phyloP scores from a whole-genome alignment of 1,140 invertebrate species.

The Diabrotica virgifera region DNA sequence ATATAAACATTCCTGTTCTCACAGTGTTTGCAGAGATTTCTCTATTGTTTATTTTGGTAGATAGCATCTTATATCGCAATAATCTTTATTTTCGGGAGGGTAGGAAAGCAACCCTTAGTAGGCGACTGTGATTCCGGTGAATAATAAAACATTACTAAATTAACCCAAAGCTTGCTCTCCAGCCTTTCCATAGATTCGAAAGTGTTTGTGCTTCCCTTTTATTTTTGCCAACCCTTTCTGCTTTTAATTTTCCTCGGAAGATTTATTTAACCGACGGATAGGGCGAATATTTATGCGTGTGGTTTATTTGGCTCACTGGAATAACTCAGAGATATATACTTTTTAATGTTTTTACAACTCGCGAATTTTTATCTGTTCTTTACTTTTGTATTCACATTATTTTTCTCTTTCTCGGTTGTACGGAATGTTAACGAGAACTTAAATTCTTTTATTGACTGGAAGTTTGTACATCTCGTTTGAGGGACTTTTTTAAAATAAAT shows the following conservation, averaged over 20 bases:
- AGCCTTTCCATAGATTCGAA: too few species aligned
- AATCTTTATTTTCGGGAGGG: not conserved
- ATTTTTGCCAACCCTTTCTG: constrained; percentile 6
- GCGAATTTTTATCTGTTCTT: not conserved
- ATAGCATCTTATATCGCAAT: not conserved
- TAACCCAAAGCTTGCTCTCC: too few species aligned
- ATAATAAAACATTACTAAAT: too few species aligned
- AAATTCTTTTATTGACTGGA: not conserved
- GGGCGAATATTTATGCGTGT: constrained; percentile 6
- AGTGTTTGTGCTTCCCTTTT: not conserved
- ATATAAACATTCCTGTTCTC: too few species aligned
- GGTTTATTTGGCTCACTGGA: not conserved
- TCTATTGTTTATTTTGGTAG: too few species aligned
- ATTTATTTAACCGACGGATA: not conserved
- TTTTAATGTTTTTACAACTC: constrained; percentile 1
- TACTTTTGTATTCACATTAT: not conserved
- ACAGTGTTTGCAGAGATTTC: too few species aligned
- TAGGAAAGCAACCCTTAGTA: not conserved
- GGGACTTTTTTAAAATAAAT: too few species aligned
- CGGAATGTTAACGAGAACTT: not conserved
- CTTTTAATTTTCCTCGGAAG: constrained; percentile 9
- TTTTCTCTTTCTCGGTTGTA: not conserved
- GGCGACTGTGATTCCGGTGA: not conserved
- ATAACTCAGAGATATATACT: not conserved
- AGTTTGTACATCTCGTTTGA: too few species aligned